These are phyloP conservation scores for Idaea biselata DNA, from an alignment of 2,888 invertebrate species.

Conservation along the genomic window DNA sequence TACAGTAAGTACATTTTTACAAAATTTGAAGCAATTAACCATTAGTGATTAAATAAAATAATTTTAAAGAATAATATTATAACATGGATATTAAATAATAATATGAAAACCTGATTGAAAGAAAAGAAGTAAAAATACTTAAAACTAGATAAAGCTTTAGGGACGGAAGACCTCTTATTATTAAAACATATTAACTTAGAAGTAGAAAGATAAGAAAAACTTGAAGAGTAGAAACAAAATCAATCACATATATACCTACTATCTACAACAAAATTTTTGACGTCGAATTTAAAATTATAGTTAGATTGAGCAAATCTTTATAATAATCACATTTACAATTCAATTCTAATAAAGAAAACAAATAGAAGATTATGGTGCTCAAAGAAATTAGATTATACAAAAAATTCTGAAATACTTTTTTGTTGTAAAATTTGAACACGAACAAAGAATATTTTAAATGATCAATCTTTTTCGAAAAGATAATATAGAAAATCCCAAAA, in stretches of 20 bases:
- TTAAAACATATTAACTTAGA: not conserved
- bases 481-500: not conserved
- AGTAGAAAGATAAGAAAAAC: not conserved
- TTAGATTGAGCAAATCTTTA: not conserved
- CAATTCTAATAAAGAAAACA: not conserved
- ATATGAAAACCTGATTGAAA: conserved; percentile 15
- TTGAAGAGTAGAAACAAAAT: not conserved
- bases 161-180: conserved; percentile 46
- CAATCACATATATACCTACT: not conserved
- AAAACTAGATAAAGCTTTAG: conserved; percentile 63
- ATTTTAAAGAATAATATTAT: conserved; percentile 8
- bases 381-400: not conserved
- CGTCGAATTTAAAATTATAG: not conserved
- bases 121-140: conserved; percentile 37
- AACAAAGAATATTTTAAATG: not conserved
- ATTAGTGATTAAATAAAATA: conserved; percentile 2
- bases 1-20: conserved; percentile 7
- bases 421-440: too few relatives aligned
- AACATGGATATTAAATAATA: conserved; percentile 10
- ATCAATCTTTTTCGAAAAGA: not conserved
- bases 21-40: conserved; percentile 1
- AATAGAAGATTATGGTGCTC: not conserved
- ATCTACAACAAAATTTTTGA: not conserved
- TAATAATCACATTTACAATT: not conserved
- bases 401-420: not conserved